Conservation (phyloP, 2,113 vertebrate species). For the Chrysemys picta region DNA sequence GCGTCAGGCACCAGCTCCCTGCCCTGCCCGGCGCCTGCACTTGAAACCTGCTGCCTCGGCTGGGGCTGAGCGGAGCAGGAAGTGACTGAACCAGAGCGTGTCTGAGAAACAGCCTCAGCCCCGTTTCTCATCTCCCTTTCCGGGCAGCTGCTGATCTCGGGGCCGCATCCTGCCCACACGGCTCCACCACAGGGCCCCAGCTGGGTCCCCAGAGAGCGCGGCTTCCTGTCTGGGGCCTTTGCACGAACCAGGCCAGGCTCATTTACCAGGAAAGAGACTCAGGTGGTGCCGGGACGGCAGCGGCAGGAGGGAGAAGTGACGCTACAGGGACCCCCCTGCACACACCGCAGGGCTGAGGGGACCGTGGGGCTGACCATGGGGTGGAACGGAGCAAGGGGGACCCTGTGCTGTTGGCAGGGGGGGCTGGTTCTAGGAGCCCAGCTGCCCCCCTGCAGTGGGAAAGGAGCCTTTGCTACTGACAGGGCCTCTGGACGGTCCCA, state of each 20-base stretch:
- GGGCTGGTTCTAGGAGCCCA: not conserved
- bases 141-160: not conserved
- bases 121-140: not conserved
- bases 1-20: not conserved
- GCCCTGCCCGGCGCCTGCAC: not conserved
- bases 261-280: not conserved
- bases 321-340: not conserved
- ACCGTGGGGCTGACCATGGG: not conserved
- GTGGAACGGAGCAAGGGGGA: not conserved
- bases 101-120: not conserved
- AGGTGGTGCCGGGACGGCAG: not conserved
- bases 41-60: too few relatives aligned
- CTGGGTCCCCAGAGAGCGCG: not conserved
- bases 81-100: not conserved
- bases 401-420: not conserved
- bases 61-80: not conserved
- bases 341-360: not conserved
- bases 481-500: not conserved
- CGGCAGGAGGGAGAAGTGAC: too few relatives aligned
- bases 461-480: not conserved
- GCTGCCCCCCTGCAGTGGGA: not conserved
- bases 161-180: slow-evolving; percentile 16
- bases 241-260: not conserved
- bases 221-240: not conserved
- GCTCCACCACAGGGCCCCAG: not conserved